phyloP scores from a whole-genome alignment of 2,797 vertebrate species.

The Pelobates cultripes region DNA sequence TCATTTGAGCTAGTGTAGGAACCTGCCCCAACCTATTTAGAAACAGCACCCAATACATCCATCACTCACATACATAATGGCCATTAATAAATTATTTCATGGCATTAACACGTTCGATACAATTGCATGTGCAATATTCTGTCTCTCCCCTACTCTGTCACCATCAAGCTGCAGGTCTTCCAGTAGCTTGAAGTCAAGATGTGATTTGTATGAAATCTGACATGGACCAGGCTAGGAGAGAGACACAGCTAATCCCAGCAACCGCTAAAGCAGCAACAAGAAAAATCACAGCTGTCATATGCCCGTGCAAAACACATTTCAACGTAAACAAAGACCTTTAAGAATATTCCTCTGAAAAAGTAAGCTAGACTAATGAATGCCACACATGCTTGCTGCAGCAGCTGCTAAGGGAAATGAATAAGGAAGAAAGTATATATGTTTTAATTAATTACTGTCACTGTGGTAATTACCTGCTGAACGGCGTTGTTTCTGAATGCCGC shows the following conservation, averaged over 20 bases:
- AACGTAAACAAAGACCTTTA: slow-evolving; percentile 48
- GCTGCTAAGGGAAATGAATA: slow-evolving; percentile 14
- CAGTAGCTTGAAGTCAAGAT: slow-evolving; percentile 26
- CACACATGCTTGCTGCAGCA: slow-evolving; percentile 25
- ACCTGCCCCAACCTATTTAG: no score
- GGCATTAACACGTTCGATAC: neutral
- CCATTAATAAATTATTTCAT: neutral
- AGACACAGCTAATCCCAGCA: slow-evolving; percentile 46
- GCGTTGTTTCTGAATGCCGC: slow-evolving; percentile 14
- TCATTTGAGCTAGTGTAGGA: no score
- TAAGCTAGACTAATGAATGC: slow-evolving; percentile 47
- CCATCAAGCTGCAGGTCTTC: slow-evolving; percentile 12
- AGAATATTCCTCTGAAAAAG: slow-evolving; percentile 40
- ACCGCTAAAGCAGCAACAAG: slow-evolving; percentile 41
- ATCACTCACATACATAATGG: neutral
- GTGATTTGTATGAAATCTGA: slow-evolving; percentile 45
- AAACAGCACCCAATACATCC: no score
- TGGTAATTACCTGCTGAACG: slow-evolving; percentile 29
- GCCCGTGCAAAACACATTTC: slow-evolving; percentile 39
- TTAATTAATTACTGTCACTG: slow-evolving; percentile 41
- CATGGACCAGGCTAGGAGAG: slow-evolving; percentile 39
- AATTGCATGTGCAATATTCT: neutral
- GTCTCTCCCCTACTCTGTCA: neutral
- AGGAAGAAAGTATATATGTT: slow-evolving; percentile 25
- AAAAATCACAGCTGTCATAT: slow-evolving; percentile 51